Evolutionary conservation across 2,797 vertebrate species (phyloP).

Genomic region (Falco rusticolus): DNA sequence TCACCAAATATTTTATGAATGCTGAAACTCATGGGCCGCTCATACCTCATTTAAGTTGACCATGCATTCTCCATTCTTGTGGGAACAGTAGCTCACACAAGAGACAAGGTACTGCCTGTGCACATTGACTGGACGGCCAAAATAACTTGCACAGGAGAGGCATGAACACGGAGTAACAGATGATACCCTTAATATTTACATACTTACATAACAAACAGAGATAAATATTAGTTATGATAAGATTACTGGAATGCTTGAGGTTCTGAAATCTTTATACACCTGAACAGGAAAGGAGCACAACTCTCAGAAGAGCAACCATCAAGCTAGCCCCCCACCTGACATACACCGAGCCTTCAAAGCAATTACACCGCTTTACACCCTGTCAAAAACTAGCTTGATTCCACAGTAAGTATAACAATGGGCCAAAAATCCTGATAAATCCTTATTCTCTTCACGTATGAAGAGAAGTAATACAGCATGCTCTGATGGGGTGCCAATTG

Average conservation of each 20-base stretch:
- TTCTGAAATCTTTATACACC: background rate
- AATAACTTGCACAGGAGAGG: background rate
- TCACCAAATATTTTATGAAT: background rate
- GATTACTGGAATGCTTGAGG: conserved; percentile 5
- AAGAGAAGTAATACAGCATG: background rate
- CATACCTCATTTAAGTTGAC: background rate
- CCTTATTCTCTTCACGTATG: background rate
- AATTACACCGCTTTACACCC: background rate
- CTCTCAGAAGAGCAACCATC: background rate
- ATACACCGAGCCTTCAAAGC: background rate
- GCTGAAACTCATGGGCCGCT: background rate
- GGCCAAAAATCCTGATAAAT: background rate
- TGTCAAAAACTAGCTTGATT: background rate
- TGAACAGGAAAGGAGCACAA: background rate
- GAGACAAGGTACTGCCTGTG: background rate
- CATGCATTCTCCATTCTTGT: background rate
- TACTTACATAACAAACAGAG: background rate
- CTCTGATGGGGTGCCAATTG: background rate
- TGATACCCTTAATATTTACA: background rate
- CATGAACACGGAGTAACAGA: background rate
- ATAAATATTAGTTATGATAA: background rate
- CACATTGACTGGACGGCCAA: background rate
- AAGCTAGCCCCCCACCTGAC: rapidly evolving
- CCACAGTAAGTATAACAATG: background rate
- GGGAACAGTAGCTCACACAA: background rate